Evolutionary conservation across 2,888 invertebrate species (phyloP), one percentile per base, ranked within the genome.

Genomic region (Choreutis nemorana): DNA sequence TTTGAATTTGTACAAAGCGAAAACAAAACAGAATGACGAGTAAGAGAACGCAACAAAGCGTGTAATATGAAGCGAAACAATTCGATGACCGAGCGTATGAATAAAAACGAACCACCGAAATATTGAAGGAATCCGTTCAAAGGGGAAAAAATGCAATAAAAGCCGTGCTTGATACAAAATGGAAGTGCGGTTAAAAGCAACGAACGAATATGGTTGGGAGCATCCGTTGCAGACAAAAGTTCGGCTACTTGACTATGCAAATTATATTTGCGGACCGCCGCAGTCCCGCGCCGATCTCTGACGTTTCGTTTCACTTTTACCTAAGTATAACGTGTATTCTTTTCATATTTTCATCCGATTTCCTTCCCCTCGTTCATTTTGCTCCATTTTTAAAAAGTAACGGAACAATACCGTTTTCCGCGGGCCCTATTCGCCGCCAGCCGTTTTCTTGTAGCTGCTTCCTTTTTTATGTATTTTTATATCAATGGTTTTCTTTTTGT

Each of bases 291-390:
- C 61, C 71, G 73, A 77, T 77, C 75, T 68, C 65, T 65, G 55
- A 62, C 71, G 58, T 75, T 77, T 60, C 79, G 66, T 79, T 80
- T 73, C 73, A 70, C 72, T 72, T 70, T 57, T 67, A 58, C 62
- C 61, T 68, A 62, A n/a, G n/a, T 53, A 64, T 63, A 73, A 61
- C 65, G 65, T 73, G 75, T 75, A 77, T 72, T 77, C 77, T 73
- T 73, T 78, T 77, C 75, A 78, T 80, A 77, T 78, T 78, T 78
- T 75, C 73, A 75, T 78, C 72, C 66, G 77, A 77, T 75, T 78
- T 77, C 75, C 72, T 67, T 71, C 71, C 77, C 77, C 77, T 71
- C 64, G 57, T 56, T 68, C 71, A 64, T 75, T 73, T 72, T 66
- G 71, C 67, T 71, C 64, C 71, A 63, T 73, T 77, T 71, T 63